Evolutionary conservation across 2,797 vertebrate species (phyloP).

Genomic region (Percopsis omiscomaycus): DNA sequence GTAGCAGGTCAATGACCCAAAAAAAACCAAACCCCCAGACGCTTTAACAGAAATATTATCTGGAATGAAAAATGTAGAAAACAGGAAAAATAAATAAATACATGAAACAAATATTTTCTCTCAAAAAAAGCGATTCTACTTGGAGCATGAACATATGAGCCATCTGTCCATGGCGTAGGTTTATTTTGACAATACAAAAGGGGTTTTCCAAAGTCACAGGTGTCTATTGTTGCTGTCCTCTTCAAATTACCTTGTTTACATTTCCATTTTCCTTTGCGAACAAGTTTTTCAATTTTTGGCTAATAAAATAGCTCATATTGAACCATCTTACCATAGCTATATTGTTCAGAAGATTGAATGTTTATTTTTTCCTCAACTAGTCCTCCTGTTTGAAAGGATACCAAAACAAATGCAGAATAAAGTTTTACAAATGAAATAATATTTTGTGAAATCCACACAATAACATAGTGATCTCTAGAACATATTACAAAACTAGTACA

Average conservation of each 20-base stretch:
- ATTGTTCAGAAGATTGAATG: constrained; percentile 65
- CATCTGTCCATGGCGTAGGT: no score
- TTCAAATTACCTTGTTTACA: neutral
- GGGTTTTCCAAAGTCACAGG: neutral
- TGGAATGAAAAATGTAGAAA: no score
- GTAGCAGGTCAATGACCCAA: no score
- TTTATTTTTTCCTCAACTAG: constrained; percentile 36
- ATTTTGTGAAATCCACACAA: constrained; percentile 33
- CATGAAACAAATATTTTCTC: no score
- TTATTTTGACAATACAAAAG: no score
- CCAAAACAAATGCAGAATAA: constrained; percentile 63
- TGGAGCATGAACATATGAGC: no score
- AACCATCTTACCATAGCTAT: constrained; percentile 28
- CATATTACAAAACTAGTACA: constrained; percentile 49
- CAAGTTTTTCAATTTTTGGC: neutral
- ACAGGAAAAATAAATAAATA: no score
- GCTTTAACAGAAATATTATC: no score
- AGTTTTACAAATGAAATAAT: constrained; percentile 28
- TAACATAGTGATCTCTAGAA: constrained; percentile 36
- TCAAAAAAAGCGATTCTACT: no score
- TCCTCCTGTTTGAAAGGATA: constrained; percentile 64
- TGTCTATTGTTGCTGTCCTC: neutral
- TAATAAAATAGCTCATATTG: constrained; percentile 5
- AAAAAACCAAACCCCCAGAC: no score
- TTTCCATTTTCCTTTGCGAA: neutral